Evolutionary conservation across 2,797 vertebrate species (phyloP), one percentile per base, ranked within the genome.

Genomic region (Caiman crocodilus): DNA sequence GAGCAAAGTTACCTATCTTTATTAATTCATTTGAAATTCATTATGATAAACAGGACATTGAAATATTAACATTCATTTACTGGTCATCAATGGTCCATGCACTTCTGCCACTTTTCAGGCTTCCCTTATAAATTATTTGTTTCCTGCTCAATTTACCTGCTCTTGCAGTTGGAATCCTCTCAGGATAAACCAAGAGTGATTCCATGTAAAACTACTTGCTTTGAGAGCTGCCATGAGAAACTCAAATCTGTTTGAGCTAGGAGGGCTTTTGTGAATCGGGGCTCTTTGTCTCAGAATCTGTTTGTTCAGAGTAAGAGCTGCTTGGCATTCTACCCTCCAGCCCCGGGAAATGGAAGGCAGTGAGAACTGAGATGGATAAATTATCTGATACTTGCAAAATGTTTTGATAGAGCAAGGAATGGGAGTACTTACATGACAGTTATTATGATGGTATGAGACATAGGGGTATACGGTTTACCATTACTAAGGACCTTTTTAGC

Each of bases 11-110:
- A 73, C 42, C 6, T 21, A 21, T 87, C 32, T 86, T 87, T 69
- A 28, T 86, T 84, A 86, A 92, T 90, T 86, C 67, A 73, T 71
- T 73, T 84, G 63, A 79, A 78, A 84, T 90, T 94, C 79, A 30
- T 28, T 87, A 75, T 79, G 79, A 86, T n/a, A 93, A 88, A 59
- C 8, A 18, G 21, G 75, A 81, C n/a, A 35, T 65, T 57, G 76
- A 90, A 77, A 84, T 65, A 75, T 82, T 82, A 89, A 79, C 82
- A 63, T 84, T 75, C 50, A 79, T 35, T 9, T 86, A 30, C 50
- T 67, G 28, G 7, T 93, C 82, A 79, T 89, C 15, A 94, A 61
- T 94, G 93, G 88, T 79, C 81, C 71, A 73, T 96, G 90, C 78
- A 56, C 75, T 94, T 89, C 59, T 82, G 57, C 75, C 88, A 77